phyloP scores from a whole-genome alignment of 2,797 vertebrate genomes.

The Characodon lateralis region DNA sequence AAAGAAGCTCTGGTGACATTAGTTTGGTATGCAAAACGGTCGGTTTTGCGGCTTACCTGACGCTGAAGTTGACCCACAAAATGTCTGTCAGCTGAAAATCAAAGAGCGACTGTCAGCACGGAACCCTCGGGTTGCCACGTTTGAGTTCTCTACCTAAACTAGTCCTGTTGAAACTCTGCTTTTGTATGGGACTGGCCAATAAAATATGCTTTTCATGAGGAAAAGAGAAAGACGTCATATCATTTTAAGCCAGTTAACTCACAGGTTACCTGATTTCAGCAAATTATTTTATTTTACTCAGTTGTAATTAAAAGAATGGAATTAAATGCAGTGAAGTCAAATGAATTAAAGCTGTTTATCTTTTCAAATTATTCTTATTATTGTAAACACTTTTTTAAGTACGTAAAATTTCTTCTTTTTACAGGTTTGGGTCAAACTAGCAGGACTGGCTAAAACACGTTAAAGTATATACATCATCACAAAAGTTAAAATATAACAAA shows the following conservation, averaged over 20 bases:
- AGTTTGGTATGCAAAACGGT: no score
- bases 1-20: rapidly evolving
- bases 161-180: neutral
- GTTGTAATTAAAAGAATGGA: neutral
- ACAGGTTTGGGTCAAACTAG: neutral
- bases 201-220: neutral
- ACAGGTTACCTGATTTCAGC: neutral
- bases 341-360: neutral
- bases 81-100: neutral
- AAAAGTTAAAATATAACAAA: neutral
- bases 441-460: neutral
- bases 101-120: neutral
- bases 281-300: neutral
- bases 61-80: neutral
- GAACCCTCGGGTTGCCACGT: conserved; percentile 44
- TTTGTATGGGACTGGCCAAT: neutral
- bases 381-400: neutral
- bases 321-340: neutral
- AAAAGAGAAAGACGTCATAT: neutral
- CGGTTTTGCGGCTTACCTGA: conserved; percentile 19
- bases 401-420: neutral
- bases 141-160: conserved; percentile 11
- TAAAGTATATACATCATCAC: neutral
- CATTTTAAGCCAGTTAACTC: neutral
- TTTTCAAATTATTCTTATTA: neutral